Evolutionary conservation across 1,140 invertebrate genomes (phyloP).

Genomic region (Drosophila pectinifera): DNA sequence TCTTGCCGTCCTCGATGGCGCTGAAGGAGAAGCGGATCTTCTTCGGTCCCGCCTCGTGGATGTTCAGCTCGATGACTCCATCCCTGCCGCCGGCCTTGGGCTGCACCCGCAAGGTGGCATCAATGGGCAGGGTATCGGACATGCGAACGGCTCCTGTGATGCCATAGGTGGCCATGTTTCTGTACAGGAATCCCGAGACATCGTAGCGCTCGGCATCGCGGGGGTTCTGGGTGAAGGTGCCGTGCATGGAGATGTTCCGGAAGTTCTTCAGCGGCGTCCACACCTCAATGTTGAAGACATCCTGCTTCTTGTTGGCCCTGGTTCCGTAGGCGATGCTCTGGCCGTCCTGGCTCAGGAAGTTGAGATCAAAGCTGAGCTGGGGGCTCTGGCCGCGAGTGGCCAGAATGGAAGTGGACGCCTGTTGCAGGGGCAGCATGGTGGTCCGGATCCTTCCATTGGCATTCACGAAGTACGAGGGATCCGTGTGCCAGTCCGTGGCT

Average conservation of each 20-base stretch:
- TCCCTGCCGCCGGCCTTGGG: slow-evolving; percentile 69
- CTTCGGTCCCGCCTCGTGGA: slow-evolving; percentile 56
- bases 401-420: slow-evolving; percentile 60
- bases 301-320: slow-evolving; percentile 61
- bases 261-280: slow-evolving; percentile 77
- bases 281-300: slow-evolving; percentile 78
- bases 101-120: slow-evolving; percentile 59
- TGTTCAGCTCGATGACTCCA: slow-evolving; percentile 72
- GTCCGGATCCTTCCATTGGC: slow-evolving; percentile 66
- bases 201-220: slow-evolving; percentile 54
- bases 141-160: slow-evolving; percentile 64
- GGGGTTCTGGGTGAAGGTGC: slow-evolving; percentile 45
- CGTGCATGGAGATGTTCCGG: slow-evolving; percentile 78
- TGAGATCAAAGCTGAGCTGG: slow-evolving; percentile 68
- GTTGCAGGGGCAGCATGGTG: slow-evolving; percentile 73
- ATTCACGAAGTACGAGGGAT: slow-evolving; percentile 52
- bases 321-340: slow-evolving; percentile 64
- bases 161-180: slow-evolving; percentile 75
- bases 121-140: slow-evolving; percentile 47
- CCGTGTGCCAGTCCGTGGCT: slow-evolving; percentile 67
- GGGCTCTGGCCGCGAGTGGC: slow-evolving; percentile 54
- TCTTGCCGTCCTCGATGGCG: slow-evolving; percentile 75
- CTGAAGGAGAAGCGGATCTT: slow-evolving; percentile 74
- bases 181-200: slow-evolving; percentile 67
- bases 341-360: slow-evolving; percentile 58